Percentiles rank a stretch among this genome's conserved stretches.
These are phyloP conservation scores for Steinernema feltiae DNA, from an alignment of 1,140 invertebrate species.

Conservation along the genomic window DNA sequence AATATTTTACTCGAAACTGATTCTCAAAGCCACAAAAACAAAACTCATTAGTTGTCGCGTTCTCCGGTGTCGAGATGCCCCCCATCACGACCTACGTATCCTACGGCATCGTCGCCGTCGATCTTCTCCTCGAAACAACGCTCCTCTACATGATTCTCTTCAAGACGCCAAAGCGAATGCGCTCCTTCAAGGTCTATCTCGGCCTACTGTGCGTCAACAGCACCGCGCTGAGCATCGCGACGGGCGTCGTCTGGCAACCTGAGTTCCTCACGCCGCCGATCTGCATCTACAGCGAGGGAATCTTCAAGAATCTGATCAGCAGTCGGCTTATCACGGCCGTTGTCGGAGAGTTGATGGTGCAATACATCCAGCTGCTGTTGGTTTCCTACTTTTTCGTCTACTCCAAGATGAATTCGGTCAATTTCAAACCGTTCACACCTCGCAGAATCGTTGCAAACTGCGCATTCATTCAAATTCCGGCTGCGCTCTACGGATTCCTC, in stretches of 20 bases:
- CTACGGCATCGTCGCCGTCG: background rate
- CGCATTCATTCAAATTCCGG: background rate
- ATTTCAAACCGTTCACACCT: background rate
- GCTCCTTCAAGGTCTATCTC: background rate
- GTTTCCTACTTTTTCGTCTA: background rate
- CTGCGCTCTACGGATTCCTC: background rate
- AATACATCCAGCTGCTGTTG: background rate
- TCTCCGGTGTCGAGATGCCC: no score
- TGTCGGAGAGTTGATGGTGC: background rate
- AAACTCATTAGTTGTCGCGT: no score
- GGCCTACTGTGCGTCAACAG: background rate
- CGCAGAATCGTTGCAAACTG: background rate
- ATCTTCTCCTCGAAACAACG: background rate
- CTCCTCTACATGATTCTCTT: background rate
- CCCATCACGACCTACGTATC: no score
- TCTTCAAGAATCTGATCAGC: background rate
- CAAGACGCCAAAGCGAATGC: background rate
- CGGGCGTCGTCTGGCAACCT: background rate
- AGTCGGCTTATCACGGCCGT: background rate
- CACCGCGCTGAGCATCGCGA: background rate
- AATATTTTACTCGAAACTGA: no score
- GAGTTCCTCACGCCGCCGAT: background rate
- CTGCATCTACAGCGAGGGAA: background rate
- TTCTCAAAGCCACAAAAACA: no score
- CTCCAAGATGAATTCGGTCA: background rate